Evolutionary conservation across 2,113 vertebrate genomes (phyloP).

Genomic region (Lipotes vexillifer): DNA sequence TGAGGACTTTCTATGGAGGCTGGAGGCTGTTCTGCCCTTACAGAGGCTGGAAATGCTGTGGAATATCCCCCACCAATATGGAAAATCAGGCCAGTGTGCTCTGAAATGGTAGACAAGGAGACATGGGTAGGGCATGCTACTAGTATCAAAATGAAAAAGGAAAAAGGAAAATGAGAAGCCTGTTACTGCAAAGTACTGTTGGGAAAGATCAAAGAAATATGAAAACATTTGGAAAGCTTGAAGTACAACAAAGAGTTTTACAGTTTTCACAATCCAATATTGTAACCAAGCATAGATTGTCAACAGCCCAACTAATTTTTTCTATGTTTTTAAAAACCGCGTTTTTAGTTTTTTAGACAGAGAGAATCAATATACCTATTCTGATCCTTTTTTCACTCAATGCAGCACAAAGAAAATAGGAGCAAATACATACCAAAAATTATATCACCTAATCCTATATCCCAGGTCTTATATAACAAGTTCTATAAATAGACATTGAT

Average conservation of each 20-base stretch:
- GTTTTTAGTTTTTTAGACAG: constrained; percentile 22
- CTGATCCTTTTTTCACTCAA: constrained; percentile 1
- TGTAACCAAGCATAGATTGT: background rate
- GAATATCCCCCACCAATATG: background rate
- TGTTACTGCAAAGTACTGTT: background rate
- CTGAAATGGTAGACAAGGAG: background rate
- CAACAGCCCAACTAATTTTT: constrained; percentile 19
- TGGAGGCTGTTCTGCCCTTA: background rate
- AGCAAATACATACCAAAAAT: background rate
- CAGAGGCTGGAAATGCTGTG: background rate
- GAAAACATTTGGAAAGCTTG: background rate
- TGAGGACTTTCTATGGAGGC: background rate
- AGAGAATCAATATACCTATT: constrained; percentile 17
- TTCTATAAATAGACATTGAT: constrained; percentile 16
- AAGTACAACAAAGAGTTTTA: background rate
- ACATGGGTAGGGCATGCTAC: background rate
- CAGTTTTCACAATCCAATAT: background rate
- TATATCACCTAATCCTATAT: background rate
- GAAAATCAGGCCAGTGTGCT: background rate
- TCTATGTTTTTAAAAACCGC: background rate
- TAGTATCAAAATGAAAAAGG: background rate
- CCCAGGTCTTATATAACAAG: background rate
- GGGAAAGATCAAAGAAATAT: background rate
- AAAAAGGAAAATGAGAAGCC: background rate
- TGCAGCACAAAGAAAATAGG: background rate